Conservation (phyloP, 2,888 invertebrate species). For the Ptychoptera contaminata region DNA sequence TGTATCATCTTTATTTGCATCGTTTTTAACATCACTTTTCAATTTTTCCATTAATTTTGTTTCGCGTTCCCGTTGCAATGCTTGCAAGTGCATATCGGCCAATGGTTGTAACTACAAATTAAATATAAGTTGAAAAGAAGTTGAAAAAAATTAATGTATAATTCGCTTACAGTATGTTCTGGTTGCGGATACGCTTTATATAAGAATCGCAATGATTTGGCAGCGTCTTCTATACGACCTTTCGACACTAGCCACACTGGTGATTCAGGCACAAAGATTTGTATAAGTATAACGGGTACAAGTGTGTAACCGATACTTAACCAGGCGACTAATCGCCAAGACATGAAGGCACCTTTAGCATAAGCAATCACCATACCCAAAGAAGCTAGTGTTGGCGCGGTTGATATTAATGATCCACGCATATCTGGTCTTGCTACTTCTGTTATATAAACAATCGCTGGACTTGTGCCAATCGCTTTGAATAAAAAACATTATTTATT, state of each 20-base stretch:
- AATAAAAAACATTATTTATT: not conserved
- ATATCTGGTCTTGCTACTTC: slow-evolving; percentile 42
- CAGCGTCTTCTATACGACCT: slow-evolving; percentile 37
- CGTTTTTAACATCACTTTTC: slow-evolving; percentile 1
- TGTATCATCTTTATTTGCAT: too few species aligned
- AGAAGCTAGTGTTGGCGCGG: slow-evolving; percentile 40
- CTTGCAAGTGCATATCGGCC: slow-evolving; percentile 35
- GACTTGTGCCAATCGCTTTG: slow-evolving; percentile 38
- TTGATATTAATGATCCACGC: slow-evolving; percentile 41
- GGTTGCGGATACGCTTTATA: slow-evolving; percentile 32
- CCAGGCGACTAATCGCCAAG: slow-evolving; percentile 41
- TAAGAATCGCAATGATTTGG: slow-evolving; percentile 34
- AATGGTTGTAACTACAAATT: slow-evolving; percentile 23
- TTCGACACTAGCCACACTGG: slow-evolving; percentile 42
- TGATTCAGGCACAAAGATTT: slow-evolving; percentile 38
- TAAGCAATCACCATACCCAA: slow-evolving; percentile 44
- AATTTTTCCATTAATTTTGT: slow-evolving; percentile 30
- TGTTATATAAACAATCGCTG: slow-evolving; percentile 44
- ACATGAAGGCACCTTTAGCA: slow-evolving; percentile 35
- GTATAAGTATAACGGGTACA: slow-evolving; percentile 32
- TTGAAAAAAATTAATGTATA: not conserved
- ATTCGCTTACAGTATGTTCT: slow-evolving; percentile 24
- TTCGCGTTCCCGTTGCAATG: slow-evolving; percentile 36
- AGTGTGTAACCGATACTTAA: slow-evolving; percentile 35
- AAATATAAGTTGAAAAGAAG: not conserved